phyloP scores from a whole-genome alignment of 2,888 invertebrate species.

The Trachelus tabidus region DNA sequence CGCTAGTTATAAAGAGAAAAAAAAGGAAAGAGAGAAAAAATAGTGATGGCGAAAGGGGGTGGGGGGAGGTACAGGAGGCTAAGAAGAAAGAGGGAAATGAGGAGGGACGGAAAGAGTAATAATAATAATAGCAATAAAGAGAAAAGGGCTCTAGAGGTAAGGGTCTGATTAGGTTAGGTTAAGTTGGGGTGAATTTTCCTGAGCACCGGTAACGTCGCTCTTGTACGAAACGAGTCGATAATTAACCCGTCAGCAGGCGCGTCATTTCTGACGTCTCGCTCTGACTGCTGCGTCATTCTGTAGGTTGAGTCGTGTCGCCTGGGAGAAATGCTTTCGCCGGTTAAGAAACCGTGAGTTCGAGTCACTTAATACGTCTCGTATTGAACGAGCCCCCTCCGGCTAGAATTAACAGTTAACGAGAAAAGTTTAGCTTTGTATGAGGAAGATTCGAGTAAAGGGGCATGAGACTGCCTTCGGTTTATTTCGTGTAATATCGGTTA shows the following conservation, averaged over 20 bases:
- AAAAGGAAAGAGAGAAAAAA: constrained; percentile 12
- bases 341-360: constrained; percentile 37
- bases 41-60: constrained; percentile 6
- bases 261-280: no score
- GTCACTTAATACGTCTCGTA: constrained; percentile 39
- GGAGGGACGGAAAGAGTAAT: constrained; percentile 45
- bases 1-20: constrained; percentile 1
- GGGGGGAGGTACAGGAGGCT: constrained; percentile 6
- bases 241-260: constrained; percentile 51
- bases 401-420: constrained; percentile 52
- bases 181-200: neutral
- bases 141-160: neutral
- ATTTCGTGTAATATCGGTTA: neutral
- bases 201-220: constrained; percentile 34
- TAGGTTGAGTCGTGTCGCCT: no score
- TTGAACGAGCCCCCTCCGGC: constrained; percentile 5
- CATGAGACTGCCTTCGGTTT: neutral
- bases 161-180: neutral
- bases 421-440: constrained; percentile 36
- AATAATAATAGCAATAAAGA: neutral
- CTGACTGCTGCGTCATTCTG: no score
- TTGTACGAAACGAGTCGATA: constrained; percentile 57
- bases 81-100: constrained; percentile 55
- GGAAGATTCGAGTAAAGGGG: neutral
- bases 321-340: no score